Evolutionary conservation across 2,797 vertebrate genomes (phyloP), one percentile per base, ranked within the genome.

Genomic region (Helicolenus hilgendorfi): DNA sequence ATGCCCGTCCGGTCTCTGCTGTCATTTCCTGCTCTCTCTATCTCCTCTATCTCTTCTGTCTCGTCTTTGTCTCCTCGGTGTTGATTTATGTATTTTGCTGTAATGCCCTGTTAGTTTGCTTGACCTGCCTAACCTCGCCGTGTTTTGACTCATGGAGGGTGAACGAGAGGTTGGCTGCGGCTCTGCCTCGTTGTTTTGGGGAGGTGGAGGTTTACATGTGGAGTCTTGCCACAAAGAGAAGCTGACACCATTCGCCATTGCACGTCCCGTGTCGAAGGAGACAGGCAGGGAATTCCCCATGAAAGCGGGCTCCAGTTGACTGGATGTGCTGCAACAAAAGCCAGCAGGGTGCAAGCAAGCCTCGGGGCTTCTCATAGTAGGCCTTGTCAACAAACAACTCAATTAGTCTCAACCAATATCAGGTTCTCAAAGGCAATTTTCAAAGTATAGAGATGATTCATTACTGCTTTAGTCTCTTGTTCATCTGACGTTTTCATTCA

Each of bases 371-470:
- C 36, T 75, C 49, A 62, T n/a, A 64, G 45, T 29, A 75, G 29
- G 29, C 58, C 64, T 14, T 62, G 49, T 78, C 82, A 79, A 74
- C 82, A 86, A 83, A 84, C 38, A 79, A 62, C 41, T 88, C 87
- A 85, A 77, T 85, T 85, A 87, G 78, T 71, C 8, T 62, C 72
- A 9, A 31, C 77, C 55, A 67, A 36, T 62, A 73, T 81, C 81
- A 85, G 20, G 68, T 92, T 92, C 83, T 92, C 83, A 90, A 91
- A 91, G 82, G 90, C 79, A 87, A 81, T 88, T 83, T 83, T 59
- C 65, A 84, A 79, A 76, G 59, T 41, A 36, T 11, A 56, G 15
- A 14, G 56, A 13, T 68, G 53, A 85, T 74, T 87, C 33, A 79
- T 71, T 79, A 5, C 78, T 10, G n/a, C 49, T 84, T 74, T 53